A percentile compares a stretch with the other conserved stretches of the same genome.
Evolutionary conservation across 2,888 invertebrate species (phyloP).

Genomic region (Candidula unifasciata): DNA sequence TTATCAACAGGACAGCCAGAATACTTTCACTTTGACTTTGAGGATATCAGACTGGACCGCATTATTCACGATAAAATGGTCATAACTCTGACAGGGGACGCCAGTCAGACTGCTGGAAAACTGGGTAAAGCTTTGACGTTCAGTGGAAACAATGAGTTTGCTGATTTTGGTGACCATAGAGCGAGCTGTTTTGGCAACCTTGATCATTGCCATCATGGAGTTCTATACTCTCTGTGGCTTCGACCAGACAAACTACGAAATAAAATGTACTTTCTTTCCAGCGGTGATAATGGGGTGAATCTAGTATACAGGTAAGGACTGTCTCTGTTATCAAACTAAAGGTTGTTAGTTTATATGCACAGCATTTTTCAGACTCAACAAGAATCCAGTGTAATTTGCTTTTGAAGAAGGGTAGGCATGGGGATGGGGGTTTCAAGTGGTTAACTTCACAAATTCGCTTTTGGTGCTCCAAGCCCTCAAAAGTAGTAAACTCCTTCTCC

Average conservation of each 20-base stretch:
- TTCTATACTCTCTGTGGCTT: constrained; percentile 67
- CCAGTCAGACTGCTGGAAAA: constrained; percentile 63
- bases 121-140: constrained; percentile 65
- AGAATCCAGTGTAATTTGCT: no score
- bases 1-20: constrained; percentile 67
- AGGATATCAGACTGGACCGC: constrained; percentile 59
- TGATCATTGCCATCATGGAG: constrained; percentile 68
- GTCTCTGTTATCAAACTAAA: no score
- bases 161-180: constrained; percentile 65
- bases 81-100: constrained; percentile 62
- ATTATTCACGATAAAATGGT: constrained; percentile 59
- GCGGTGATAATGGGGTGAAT: constrained; percentile 70
- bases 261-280: constrained; percentile 63
- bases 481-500: no score
- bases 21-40: constrained; percentile 68
- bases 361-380: background rate
- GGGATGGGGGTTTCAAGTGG: no score
- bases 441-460: no score
- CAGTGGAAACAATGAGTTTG: constrained; percentile 61
- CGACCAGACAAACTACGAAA: constrained; percentile 57
- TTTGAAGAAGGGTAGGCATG: no score
- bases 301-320: constrained; percentile 61
- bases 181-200: constrained; percentile 70
- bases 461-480: no score
- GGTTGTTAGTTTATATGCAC: background rate